Conservation (phyloP, 2,888 invertebrate genomes). For the Cyclophora albipunctata region DNA sequence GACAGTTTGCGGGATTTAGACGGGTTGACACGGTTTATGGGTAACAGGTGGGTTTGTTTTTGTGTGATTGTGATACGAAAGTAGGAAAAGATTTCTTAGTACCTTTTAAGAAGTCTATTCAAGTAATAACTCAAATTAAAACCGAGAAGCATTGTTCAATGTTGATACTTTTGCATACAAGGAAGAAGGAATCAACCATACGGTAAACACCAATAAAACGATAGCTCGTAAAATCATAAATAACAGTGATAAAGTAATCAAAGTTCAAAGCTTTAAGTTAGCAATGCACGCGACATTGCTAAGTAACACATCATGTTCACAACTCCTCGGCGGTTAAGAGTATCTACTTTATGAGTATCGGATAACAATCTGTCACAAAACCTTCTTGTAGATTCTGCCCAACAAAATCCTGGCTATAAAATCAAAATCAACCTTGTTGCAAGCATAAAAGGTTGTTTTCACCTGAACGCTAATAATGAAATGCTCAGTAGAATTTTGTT, state of each 20-base stretch:
- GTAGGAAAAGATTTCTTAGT: too few relatives aligned
- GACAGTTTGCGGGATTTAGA: too few relatives aligned
- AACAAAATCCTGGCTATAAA: slow-evolving; percentile 5
- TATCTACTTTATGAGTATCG: slow-evolving; percentile 29
- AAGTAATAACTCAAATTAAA: too few relatives aligned
- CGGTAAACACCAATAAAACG: too few relatives aligned
- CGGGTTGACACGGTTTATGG: too few relatives aligned
- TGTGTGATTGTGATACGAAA: too few relatives aligned
- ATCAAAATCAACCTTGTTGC: slow-evolving; percentile 8
- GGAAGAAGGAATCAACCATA: too few relatives aligned
- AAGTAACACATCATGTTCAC: slow-evolving; percentile 30
- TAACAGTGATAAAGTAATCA: slow-evolving; percentile 14
- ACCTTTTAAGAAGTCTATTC: too few relatives aligned
- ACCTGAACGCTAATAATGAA: neutral
- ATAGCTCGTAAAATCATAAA: slow-evolving; percentile 5
- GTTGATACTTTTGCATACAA: too few relatives aligned
- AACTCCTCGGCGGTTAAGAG: slow-evolving; percentile 25
- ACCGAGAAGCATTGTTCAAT: too few relatives aligned
- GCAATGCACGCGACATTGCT: slow-evolving; percentile 18
- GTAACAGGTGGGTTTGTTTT: too few relatives aligned
- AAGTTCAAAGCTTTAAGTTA: slow-evolving; percentile 14
- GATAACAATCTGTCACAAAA: slow-evolving; percentile 36
- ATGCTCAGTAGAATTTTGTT: slow-evolving; percentile 14
- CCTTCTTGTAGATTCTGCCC: slow-evolving; percentile 18
- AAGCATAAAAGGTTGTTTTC: slow-evolving; percentile 14